These are phyloP conservation scores for Epistrophe eligans DNA, from an alignment of 2,888 invertebrate genomes.

Conservation along the genomic window DNA sequence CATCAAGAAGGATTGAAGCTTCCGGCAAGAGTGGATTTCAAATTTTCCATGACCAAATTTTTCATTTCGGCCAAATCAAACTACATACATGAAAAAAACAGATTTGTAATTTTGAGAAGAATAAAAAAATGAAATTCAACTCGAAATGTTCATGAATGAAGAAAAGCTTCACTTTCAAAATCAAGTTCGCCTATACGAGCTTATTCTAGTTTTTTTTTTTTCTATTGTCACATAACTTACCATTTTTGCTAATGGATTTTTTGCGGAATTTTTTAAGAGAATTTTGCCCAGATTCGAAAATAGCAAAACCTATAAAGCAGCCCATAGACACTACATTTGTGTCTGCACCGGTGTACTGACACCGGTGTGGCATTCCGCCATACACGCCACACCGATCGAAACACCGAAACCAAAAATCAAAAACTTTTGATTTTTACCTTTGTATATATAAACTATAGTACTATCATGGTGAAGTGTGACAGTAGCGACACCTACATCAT, in stretches of 20 bases:
- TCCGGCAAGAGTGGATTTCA: background rate
- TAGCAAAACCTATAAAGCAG: conserved; percentile 12
- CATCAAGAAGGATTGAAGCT: background rate
- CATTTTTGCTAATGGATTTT: conserved; percentile 26
- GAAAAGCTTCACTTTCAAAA: conserved; percentile 7
- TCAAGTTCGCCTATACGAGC: conserved; percentile 26
- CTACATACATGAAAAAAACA: background rate
- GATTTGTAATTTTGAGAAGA: background rate
- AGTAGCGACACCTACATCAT: too few relatives aligned
- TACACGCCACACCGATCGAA: too few relatives aligned
- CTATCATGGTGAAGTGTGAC: too few relatives aligned
- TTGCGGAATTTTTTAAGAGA: conserved; percentile 26
- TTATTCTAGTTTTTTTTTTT: conserved; percentile 36
- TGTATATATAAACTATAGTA: too few relatives aligned
- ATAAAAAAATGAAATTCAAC: conserved; percentile 17
- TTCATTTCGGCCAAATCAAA: background rate
- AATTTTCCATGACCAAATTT: background rate
- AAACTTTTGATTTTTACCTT: too few relatives aligned
- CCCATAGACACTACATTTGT: too few relatives aligned
- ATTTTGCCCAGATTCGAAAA: conserved; percentile 44
- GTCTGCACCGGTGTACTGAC: too few relatives aligned
- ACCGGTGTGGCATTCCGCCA: too few relatives aligned
- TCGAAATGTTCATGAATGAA: conserved; percentile 22
- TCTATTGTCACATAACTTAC: conserved; percentile 15
- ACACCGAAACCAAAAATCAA: too few relatives aligned